Conservation (phyloP, 2,888 invertebrate species). For the Exocentrus adspersus region DNA sequence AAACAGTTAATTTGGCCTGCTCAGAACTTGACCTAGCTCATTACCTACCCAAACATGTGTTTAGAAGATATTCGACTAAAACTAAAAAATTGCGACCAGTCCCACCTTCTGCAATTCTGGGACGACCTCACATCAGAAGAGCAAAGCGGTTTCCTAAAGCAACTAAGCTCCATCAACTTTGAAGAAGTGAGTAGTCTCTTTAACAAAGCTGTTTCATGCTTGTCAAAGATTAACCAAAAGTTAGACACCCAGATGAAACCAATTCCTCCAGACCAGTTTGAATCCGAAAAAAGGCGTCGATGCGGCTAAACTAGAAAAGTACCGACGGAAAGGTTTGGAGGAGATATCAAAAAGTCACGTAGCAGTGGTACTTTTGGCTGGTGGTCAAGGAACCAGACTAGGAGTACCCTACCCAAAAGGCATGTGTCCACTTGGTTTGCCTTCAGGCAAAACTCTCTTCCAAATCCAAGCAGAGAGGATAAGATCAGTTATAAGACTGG, state of each 20-base stretch:
- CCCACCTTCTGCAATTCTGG: slow-evolving; percentile 51
- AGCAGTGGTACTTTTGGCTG: slow-evolving; percentile 92
- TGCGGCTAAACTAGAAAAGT: slow-evolving; percentile 68
- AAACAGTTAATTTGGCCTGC: background rate
- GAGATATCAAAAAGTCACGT: slow-evolving; percentile 73
- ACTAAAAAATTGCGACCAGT: slow-evolving; percentile 44
- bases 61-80: slow-evolving; percentile 41
- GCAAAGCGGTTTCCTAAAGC: slow-evolving; percentile 43
- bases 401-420: slow-evolving; percentile 97
- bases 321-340: slow-evolving; percentile 74
- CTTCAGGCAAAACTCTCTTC: slow-evolving; percentile 89
- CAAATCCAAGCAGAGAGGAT: slow-evolving; percentile 97
- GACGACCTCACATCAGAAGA: slow-evolving; percentile 45
- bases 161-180: slow-evolving; percentile 52
- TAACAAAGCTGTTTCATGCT: slow-evolving; percentile 56
- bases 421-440: slow-evolving; percentile 92
- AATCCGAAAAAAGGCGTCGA: slow-evolving; percentile 75
- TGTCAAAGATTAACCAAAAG: slow-evolving; percentile 71
- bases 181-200: slow-evolving; percentile 52
- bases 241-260: slow-evolving; percentile 85
- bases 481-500: slow-evolving; percentile 78
- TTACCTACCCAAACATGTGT: slow-evolving; percentile 37
- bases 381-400: slow-evolving; percentile 96
- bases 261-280: slow-evolving; percentile 81
- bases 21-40: background rate